Evolutionary conservation across 2,113 vertebrate genomes (phyloP).

Genomic region (Silurus asotus): DNA sequence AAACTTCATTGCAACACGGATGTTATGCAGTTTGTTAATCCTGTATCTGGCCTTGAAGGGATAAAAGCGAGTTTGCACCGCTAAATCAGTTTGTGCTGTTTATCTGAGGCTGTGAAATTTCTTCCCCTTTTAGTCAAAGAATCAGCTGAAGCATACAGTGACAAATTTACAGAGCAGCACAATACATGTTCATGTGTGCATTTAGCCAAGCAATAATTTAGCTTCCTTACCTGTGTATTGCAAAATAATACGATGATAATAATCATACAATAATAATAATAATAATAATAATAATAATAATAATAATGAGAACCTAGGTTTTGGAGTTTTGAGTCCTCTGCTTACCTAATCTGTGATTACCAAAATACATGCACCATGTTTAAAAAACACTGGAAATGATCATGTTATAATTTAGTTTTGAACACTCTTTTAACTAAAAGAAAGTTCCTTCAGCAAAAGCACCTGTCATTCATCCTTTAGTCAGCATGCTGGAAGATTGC

Average conservation of each 20-base stretch:
- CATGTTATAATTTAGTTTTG: not conserved
- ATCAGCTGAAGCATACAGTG: constrained; percentile 52
- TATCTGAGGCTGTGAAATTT: constrained; percentile 60
- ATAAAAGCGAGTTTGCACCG: constrained; percentile 51
- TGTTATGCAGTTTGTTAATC: constrained; percentile 57
- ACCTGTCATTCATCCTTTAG: no score
- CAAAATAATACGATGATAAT: no score
- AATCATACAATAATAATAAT: no score
- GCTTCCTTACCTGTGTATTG: not conserved
- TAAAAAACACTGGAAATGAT: not conserved
- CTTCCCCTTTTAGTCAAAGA: constrained; percentile 41
- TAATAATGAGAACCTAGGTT: no score
- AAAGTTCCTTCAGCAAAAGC: not conserved
- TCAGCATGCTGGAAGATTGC: not conserved
- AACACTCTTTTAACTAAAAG: not conserved
- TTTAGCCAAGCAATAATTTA: not conserved
- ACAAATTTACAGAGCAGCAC: constrained; percentile 1
- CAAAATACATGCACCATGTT: not conserved
- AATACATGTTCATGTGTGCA: not conserved
- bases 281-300: no score
- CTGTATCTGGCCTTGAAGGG: constrained; percentile 45
- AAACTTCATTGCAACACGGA: constrained; percentile 47
- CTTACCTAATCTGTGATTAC: not conserved
- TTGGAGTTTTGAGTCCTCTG: not conserved
- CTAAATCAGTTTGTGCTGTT: constrained; percentile 63